Evolutionary conservation across 2,888 invertebrate species (phyloP), one percentile per base, ranked within the genome.

Genomic region (Pyrgus malvae): DNA sequence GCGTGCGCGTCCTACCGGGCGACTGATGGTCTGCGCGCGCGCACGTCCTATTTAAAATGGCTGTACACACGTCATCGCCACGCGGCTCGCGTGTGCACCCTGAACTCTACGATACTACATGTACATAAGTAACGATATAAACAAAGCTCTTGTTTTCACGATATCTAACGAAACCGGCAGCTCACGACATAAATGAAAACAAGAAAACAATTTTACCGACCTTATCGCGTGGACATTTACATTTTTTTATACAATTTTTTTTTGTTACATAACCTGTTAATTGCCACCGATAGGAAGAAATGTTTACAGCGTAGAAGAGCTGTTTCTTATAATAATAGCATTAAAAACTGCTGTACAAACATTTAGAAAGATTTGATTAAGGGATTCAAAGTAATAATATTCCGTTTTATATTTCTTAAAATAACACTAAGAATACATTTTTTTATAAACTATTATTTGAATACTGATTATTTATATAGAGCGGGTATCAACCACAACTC

Each of bases 21-120:
- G 93, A 77, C 93, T 93, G 92, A 85, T 86, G 90, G 93, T 93
- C 93, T 93, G 88, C 81, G 80, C 82, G 78, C 74, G 82, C 82
- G 83, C 76, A 68, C 84, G 84, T 72, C 84, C 85, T 83, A 87
- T 90, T 78, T 90, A 89, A 88, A 82, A 83, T 81, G 83, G 82
- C 82, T 76, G 80, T 73, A 76, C 74, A 75, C 83, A 83, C 87
- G 86, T 85, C 89, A 87, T 65, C 78, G 72, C 80, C 88, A 87
- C 88, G 89, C 89, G 82, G 72, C 60, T 62, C 71, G 69, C 59
- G 78, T 88, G 84, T 89, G 89, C 80, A 80, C 81, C 83, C 81
- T 78, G 80, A 76, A 78, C 82, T 76, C 77, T 68, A 76, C 70
- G 76, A 75, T 76, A 9, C 25, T 25, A 72, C 81, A 21, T 21